Evolutionary conservation across 2,888 invertebrate genomes (phyloP), one percentile per base, ranked within the genome.

Genomic region (Eupithecia subumbrata): DNA sequence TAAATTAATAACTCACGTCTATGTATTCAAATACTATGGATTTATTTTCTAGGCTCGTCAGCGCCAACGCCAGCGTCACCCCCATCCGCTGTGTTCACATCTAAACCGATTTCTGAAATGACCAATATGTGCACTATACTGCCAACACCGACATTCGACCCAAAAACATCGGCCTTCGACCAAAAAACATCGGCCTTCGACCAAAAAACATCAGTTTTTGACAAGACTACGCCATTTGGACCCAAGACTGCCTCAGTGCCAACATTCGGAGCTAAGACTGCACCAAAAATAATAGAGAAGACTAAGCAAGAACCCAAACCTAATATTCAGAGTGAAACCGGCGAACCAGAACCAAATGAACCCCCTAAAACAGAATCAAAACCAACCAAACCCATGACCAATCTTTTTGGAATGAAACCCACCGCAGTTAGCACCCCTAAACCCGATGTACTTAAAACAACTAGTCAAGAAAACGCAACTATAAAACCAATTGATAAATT

Each of bases 121-220:
- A 88, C 84, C 73, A 90, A 87, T 56, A 87, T 90, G 85, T 89
- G 91, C 76, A 89, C 80, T 76, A 90, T 91, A 84, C 88, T 87
- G 34, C 79, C 86, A 85, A 80, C 64, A 40, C n/a, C 84, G 52
- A 2, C 64, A 1, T 66, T 72, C n/a, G 18, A 16, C 0, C 22
- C 16, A 37, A 71, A 71, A 60, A n/a, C 45, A n/a, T 34, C 64
- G 52, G 4, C 64, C 5, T 64, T 71, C 30, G 18, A 16, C 0
- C 45, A 34, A 45, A 71, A 71, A 60, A 14, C 45, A n/a, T 34
- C 64, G 34, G 22, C 12, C 4, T n/a, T n/a, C n/a, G n/a, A n/a
- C n/a, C 45, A 34, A 45, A 71, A 71, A 60, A 14, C 45, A n/a
- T 34, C 64, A 45, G 22, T 5, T 1, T 43, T 68, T 11, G n/a